Conservation (phyloP, 2,888 invertebrate genomes). For the Osmoderma eremita region DNA sequence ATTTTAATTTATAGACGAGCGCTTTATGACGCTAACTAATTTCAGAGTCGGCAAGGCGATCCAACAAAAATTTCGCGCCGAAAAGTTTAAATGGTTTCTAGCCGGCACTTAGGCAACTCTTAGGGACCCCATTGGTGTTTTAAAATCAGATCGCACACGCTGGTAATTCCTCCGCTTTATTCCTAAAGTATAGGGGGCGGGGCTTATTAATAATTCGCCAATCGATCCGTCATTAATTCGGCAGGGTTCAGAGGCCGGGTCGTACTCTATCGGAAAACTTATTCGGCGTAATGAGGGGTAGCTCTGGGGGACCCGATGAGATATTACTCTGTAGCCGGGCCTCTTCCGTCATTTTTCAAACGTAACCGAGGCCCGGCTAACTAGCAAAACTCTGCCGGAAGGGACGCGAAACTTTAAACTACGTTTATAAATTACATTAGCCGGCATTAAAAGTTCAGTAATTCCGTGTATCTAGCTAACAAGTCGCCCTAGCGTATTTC, state of each 20-base stretch:
- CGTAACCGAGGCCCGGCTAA: background rate
- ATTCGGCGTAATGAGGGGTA: slow-evolving; percentile 16
- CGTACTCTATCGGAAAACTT: slow-evolving; percentile 18
- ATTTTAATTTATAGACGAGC: too few species aligned
- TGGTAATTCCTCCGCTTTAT: slow-evolving; percentile 20
- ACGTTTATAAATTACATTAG: slow-evolving; percentile 33
- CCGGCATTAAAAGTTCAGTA: slow-evolving; percentile 32
- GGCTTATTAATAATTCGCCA: slow-evolving; percentile 25
- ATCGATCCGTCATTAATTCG: slow-evolving; percentile 20
- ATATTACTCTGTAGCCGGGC: slow-evolving; percentile 8
- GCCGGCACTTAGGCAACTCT: too few species aligned
- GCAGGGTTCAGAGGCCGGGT: background rate
- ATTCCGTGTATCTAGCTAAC: slow-evolving; percentile 27
- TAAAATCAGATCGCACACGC: too few species aligned
- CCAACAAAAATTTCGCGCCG: too few species aligned
- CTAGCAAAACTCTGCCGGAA: background rate
- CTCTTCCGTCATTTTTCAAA: slow-evolving; percentile 12
- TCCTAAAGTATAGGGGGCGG: background rate
- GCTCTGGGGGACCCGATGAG: slow-evolving; percentile 10
- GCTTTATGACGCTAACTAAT: too few species aligned
- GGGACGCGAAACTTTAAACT: slow-evolving; percentile 28
- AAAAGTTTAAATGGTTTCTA: too few species aligned
- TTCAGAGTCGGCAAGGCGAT: too few species aligned
- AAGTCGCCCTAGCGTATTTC: background rate
- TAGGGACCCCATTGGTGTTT: too few species aligned